These are phyloP conservation scores for Xiphophorus couchianus DNA, from an alignment of 2,113 vertebrate genomes.

Conservation along the genomic window DNA sequence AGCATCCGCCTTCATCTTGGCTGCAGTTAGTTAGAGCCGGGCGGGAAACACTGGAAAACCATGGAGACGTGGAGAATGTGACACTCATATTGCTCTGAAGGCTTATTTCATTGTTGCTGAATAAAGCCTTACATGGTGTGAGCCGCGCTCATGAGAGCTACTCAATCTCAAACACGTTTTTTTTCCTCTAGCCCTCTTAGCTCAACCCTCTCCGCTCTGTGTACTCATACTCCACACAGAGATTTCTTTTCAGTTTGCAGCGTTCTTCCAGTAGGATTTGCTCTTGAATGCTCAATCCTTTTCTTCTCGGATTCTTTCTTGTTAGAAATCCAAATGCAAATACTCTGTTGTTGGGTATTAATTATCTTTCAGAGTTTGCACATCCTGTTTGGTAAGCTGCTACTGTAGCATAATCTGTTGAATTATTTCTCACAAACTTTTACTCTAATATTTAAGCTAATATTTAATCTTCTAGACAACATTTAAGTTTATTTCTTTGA, in stretches of 20 bases:
- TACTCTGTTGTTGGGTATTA: neutral
- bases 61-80: constrained; percentile 66
- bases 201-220: constrained; percentile 17
- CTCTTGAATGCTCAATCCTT: constrained; percentile 14
- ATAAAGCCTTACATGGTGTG: constrained; percentile 73
- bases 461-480: no score
- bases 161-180: constrained; percentile 36
- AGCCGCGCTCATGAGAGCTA: constrained; percentile 34
- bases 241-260: constrained; percentile 29
- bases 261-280: constrained; percentile 18
- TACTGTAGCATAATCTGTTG: neutral
- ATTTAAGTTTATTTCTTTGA: no score
- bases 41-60: constrained; percentile 63
- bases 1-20: constrained; percentile 59
- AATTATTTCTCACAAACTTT: neutral
- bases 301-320: neutral
- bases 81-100: constrained; percentile 56
- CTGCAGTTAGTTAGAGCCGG: constrained; percentile 41
- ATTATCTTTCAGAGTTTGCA: neutral
- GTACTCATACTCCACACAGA: constrained; percentile 12
- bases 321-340: constrained; percentile 8
- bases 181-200: constrained; percentile 12
- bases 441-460: no score
- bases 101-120: constrained; percentile 60
- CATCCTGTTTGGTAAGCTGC: neutral